Conservation (phyloP, 2,888 invertebrate genomes). For the Oligia strigilis region DNA sequence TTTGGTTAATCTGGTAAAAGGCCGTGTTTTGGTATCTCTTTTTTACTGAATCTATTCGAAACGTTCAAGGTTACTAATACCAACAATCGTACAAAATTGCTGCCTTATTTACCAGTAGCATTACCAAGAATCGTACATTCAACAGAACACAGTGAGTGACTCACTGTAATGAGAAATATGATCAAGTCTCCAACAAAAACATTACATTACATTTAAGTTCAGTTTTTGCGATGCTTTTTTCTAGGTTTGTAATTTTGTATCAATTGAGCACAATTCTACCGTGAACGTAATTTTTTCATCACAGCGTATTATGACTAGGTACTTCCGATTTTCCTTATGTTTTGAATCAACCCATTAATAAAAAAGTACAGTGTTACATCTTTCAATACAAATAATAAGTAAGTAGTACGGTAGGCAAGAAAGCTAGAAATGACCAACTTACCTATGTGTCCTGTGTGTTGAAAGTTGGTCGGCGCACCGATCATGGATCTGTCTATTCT, state of each 20-base stretch:
- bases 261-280: constrained; percentile 3
- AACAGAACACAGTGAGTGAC: constrained; percentile 49
- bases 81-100: constrained; percentile 19
- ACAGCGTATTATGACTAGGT: neutral
- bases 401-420: constrained; percentile 6
- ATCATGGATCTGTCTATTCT: constrained; percentile 98
- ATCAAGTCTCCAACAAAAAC: constrained; percentile 47
- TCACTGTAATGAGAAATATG: constrained; percentile 51
- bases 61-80: constrained; percentile 15
- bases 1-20: constrained; percentile 6
- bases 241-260: constrained; percentile 16
- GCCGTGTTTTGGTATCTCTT: neutral
- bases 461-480: constrained; percentile 98
- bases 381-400: neutral
- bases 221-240: constrained; percentile 33
- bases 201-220: constrained; percentile 6
- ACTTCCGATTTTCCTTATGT: constrained; percentile 11
- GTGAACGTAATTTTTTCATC: neutral
- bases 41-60: neutral
- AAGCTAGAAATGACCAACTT: constrained; percentile 58
- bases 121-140: constrained; percentile 53
- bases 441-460: constrained; percentile 95
- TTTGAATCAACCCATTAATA: neutral
- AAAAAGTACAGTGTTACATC: neutral
- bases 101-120: constrained; percentile 39